Evolutionary conservation across 1,140 invertebrate species (phyloP).

Genomic region (Euura saliciscinereae): DNA sequence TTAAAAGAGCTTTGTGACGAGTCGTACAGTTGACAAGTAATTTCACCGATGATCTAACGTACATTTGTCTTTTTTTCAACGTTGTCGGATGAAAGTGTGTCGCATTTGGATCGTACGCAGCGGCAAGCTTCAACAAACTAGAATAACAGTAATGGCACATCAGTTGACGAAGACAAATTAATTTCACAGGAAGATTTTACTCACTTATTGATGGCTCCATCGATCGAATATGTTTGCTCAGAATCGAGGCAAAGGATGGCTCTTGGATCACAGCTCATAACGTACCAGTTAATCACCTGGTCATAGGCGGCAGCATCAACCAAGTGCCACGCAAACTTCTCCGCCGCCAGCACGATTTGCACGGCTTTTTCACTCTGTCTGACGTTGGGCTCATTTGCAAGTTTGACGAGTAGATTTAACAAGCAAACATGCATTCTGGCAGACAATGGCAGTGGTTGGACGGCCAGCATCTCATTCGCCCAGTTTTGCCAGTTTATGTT

Average conservation of each 20-base stretch:
- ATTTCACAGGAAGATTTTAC: conserved; percentile 13
- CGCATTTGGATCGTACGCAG: conserved; percentile 60
- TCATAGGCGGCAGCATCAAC: conserved; percentile 72
- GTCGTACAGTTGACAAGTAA: conserved; percentile 66
- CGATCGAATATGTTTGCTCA: conserved; percentile 57
- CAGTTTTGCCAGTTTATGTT: conserved; percentile 66
- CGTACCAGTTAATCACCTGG: conserved; percentile 76
- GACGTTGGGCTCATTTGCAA: conserved; percentile 75
- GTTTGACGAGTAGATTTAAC: conserved; percentile 71
- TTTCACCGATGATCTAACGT: conserved; percentile 65
- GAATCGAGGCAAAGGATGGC: conserved; percentile 65
- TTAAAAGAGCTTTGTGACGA: conserved; percentile 60
- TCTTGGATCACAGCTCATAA: conserved; percentile 76
- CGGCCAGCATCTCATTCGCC: conserved; percentile 53
- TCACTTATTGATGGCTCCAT: conserved; percentile 62
- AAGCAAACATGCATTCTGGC: conserved; percentile 63
- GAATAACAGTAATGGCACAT: conserved; percentile 27
- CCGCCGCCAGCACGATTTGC: conserved; percentile 66
- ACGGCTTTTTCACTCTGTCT: conserved; percentile 64
- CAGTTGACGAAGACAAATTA: conserved; percentile 13
- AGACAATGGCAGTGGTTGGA: conserved; percentile 46
- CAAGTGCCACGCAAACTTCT: conserved; percentile 73
- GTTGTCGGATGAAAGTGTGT: conserved; percentile 58
- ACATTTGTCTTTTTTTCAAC: conserved; percentile 66
- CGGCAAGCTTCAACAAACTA: conserved; percentile 68